phyloP scores from a whole-genome alignment of 2,888 invertebrate species.

The Sinelater perroti region DNA sequence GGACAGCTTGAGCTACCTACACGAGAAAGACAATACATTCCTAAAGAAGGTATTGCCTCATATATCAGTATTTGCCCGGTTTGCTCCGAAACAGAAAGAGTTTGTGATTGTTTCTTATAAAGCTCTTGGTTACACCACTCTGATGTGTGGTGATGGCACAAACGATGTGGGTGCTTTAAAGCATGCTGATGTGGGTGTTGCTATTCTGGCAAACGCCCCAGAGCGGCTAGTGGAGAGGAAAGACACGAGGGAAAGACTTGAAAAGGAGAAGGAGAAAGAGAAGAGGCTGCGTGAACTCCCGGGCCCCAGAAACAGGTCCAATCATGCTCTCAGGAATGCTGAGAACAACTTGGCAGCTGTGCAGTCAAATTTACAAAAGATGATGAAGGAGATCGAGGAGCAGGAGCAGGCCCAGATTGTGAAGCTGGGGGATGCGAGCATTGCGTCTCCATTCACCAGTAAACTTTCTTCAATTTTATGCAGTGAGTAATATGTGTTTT shows the following conservation, averaged over 20 bases:
- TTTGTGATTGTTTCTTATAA: slow-evolving; percentile 91
- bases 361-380: slow-evolving; percentile 63
- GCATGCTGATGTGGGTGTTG: slow-evolving; percentile 97
- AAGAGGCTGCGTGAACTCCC: slow-evolving; percentile 36
- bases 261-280: slow-evolving; percentile 49
- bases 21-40: slow-evolving; percentile 69
- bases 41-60: slow-evolving; percentile 81
- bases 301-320: slow-evolving; percentile 46
- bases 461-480: slow-evolving; percentile 95
- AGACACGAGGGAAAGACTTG: slow-evolving; percentile 51
- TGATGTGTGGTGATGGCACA: slow-evolving; percentile 99
- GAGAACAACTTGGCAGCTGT: slow-evolving; percentile 55
- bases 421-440: slow-evolving; percentile 97
- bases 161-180: slow-evolving; percentile 99
- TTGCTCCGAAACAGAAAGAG: slow-evolving; percentile 99
- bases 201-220: slow-evolving; percentile 85
- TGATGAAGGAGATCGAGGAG: slow-evolving; percentile 87
- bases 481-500: slow-evolving; percentile 69
- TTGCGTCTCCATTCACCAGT: slow-evolving; percentile 99
- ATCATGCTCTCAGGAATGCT: slow-evolving; percentile 39
- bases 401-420: slow-evolving; percentile 89
- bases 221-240: slow-evolving; percentile 63
- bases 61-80: slow-evolving; percentile 93
- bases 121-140: slow-evolving; percentile 83
- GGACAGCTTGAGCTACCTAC: slow-evolving; percentile 80